Evolutionary conservation across 2,888 invertebrate genomes (phyloP).

Genomic region (Noctua janthe): DNA sequence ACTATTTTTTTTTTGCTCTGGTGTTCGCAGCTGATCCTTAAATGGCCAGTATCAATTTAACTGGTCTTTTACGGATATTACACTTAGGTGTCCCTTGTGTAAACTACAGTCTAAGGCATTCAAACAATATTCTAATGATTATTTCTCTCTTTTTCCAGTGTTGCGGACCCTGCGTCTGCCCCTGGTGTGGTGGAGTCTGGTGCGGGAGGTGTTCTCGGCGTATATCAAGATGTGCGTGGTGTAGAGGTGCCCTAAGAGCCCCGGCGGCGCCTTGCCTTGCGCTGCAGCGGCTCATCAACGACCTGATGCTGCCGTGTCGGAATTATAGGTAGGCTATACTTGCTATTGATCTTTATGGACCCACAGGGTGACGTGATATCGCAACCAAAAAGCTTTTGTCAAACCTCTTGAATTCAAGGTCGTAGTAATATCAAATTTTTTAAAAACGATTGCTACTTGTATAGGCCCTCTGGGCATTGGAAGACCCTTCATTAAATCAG

Average conservation of each 20-base stretch:
- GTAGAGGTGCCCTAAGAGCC: constrained; percentile 81
- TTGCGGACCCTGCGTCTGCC: constrained; percentile 86
- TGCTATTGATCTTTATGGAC: background rate
- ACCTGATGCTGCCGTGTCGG: constrained; percentile 86
- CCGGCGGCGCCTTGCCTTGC: constrained; percentile 85
- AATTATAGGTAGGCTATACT: constrained; percentile 82
- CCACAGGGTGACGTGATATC: background rate
- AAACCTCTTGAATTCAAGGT: background rate
- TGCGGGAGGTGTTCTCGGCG: constrained; percentile 84
- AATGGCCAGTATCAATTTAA: background rate
- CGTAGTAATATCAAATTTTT: background rate
- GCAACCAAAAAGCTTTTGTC: background rate
- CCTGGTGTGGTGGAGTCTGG: constrained; percentile 88
- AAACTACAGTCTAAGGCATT: background rate
- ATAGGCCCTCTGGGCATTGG: background rate
- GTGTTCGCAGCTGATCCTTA: background rate
- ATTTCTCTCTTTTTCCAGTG: constrained; percentile 75
- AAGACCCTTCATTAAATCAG: background rate
- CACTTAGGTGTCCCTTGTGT: background rate
- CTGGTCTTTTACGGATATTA: background rate
- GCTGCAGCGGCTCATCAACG: constrained; percentile 85
- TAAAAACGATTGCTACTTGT: background rate
- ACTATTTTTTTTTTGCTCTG: background rate
- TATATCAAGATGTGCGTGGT: constrained; percentile 87
- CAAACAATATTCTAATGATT: background rate